These are phyloP conservation scores for Pangasius macronema DNA, from an alignment of 2,797 vertebrate genomes.

Conservation along the genomic window DNA sequence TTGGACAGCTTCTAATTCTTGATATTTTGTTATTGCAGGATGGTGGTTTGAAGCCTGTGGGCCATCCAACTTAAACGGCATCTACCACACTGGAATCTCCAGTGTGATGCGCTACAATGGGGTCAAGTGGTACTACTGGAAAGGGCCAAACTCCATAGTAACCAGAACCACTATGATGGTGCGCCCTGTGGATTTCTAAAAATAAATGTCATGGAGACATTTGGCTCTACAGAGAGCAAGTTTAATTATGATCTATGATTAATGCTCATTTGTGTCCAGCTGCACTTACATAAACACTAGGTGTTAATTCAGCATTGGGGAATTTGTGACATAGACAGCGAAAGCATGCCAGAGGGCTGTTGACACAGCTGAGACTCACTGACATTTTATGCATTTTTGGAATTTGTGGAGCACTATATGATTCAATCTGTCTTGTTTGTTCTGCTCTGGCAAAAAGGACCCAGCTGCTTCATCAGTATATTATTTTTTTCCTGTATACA, in stretches of 20 bases:
- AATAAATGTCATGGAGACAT: background rate
- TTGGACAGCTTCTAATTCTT: constrained; percentile 3
- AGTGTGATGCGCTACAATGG: constrained; percentile 78
- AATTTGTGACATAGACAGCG: constrained; percentile 25
- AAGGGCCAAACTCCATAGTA: constrained; percentile 77
- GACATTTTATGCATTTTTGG: constrained; percentile 38
- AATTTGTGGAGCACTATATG: constrained; percentile 32
- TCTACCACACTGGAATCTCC: constrained; percentile 76
- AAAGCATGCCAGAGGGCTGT: constrained; percentile 37
- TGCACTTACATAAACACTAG: constrained; percentile 17
- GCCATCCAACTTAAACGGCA: constrained; percentile 82
- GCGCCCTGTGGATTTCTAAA: constrained; percentile 76
- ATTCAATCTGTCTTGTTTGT: constrained; percentile 47
- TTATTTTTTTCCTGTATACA: constrained; percentile 46
- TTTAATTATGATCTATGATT: constrained; percentile 3
- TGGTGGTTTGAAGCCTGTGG: constrained; percentile 67
- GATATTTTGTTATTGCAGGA: constrained; percentile 40
- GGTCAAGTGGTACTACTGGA: constrained; percentile 89
- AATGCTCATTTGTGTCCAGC: constrained; percentile 10
- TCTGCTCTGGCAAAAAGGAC: constrained; percentile 38
- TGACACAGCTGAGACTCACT: constrained; percentile 40
- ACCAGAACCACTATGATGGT: constrained; percentile 82
- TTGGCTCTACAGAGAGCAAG: constrained; percentile 19
- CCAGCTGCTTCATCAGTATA: constrained; percentile 41
- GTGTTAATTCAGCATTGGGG: background rate